Evolutionary conservation across 2,797 vertebrate genomes (phyloP).

Genomic region (Characodon lateralis): DNA sequence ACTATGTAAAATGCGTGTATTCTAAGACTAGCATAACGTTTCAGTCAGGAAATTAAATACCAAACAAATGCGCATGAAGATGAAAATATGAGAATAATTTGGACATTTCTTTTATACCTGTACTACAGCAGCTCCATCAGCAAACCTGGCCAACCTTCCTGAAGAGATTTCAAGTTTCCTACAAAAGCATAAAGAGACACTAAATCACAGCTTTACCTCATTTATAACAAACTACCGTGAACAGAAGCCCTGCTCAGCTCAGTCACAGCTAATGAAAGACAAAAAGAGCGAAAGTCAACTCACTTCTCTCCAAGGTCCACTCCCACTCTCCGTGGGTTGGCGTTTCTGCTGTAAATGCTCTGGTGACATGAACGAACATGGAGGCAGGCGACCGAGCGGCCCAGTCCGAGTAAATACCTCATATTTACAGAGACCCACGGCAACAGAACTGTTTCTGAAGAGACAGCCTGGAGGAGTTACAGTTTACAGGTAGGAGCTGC

Average conservation of each 20-base stretch:
- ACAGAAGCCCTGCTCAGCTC: not conserved
- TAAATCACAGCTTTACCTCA: not conserved
- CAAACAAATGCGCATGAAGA: not conserved
- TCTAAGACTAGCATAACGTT: not conserved
- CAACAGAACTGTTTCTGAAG: not conserved
- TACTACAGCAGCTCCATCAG: conserved; percentile 93
- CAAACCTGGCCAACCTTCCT: conserved; percentile 92
- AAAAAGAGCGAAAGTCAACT: conserved; percentile 50
- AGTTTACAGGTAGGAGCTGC: conserved; percentile 32
- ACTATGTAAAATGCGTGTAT: not conserved
- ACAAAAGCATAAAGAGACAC: conserved; percentile 22
- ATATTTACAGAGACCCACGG: conserved; percentile 38
- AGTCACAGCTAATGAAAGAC: not conserved
- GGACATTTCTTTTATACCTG: conserved; percentile 79
- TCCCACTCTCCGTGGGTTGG: conserved; percentile 44
- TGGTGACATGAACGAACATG: conserved; percentile 69
- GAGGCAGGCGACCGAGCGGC: conserved; percentile 41
- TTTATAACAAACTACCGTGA: not conserved
- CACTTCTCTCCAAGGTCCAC: conserved; percentile 81
- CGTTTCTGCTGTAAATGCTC: conserved; percentile 72
- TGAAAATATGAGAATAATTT: not conserved
- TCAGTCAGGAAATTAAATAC: not conserved
- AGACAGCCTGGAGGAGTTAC: conserved; percentile 12
- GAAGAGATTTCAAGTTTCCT: conserved; percentile 94
- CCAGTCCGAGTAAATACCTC: conserved; percentile 53